A percentile compares a stretch with the other conserved stretches of the same genome.
Conservation (phyloP, 2,888 invertebrate species). For the Drosophila ezoana region DNA sequence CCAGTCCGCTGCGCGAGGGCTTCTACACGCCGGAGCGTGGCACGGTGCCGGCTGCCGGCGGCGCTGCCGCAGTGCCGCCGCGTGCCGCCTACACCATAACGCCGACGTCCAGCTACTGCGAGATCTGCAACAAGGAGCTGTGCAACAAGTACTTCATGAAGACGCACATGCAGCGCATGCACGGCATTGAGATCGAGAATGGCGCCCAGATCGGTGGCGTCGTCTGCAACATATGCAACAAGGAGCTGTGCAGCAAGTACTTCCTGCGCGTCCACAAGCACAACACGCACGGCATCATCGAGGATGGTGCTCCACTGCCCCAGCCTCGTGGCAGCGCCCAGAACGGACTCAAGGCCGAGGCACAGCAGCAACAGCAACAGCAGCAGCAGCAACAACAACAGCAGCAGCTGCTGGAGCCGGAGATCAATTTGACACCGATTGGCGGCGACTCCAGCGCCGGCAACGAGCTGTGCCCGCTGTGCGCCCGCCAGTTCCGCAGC, state of each 20-base stretch:
- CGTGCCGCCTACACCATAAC: constrained; percentile 87
- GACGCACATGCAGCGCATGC: constrained; percentile 99
- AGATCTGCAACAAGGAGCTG: constrained; percentile 98
- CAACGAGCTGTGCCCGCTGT: constrained; percentile 93
- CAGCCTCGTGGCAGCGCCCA: constrained; percentile 80
- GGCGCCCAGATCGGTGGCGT: constrained; percentile 97
- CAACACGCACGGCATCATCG: constrained; percentile 98
- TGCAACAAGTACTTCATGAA: constrained; percentile 99
- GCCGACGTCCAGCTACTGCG: constrained; percentile 95
- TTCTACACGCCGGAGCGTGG: constrained; percentile 86
- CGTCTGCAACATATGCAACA: constrained; percentile 98
- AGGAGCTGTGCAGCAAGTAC: constrained; percentile 99
- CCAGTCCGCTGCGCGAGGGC: constrained; percentile 84
- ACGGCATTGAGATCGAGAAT: constrained; percentile 96
- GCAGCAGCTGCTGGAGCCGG: constrained; percentile 58
- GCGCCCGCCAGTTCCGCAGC: constrained; percentile 94
- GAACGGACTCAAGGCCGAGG: constrained; percentile 80
- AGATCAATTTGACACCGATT: constrained; percentile 78
- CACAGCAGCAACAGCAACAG: constrained; percentile 56
- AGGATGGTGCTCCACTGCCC: constrained; percentile 89
- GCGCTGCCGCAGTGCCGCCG: constrained; percentile 32
- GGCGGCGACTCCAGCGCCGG: constrained; percentile 89
- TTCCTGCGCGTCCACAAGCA: constrained; percentile 98
- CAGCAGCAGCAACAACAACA: constrained; percentile 47
- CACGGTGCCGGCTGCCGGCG: constrained; percentile 50